Conservation (phyloP, 2,797 vertebrate species). For the Lophius americanus region DNA sequence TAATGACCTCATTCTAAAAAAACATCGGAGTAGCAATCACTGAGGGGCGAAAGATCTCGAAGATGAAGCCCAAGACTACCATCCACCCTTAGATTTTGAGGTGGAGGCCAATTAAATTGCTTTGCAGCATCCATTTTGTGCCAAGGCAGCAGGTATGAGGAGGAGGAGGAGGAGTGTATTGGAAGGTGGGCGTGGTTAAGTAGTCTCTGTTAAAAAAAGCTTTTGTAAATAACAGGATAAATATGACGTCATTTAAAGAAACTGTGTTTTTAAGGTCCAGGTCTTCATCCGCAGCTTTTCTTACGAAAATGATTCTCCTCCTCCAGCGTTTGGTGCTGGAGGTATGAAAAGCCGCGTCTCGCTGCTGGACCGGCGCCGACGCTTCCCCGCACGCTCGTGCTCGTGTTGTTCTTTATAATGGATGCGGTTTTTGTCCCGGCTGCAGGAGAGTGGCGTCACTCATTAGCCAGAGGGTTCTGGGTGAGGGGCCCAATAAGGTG, state of each 20-base stretch:
- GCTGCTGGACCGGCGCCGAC: too few species aligned
- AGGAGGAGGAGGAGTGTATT: slow-evolving; percentile 31
- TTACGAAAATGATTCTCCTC: slow-evolving; percentile 53
- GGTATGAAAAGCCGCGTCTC: too few species aligned
- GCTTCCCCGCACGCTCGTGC: slow-evolving; percentile 39
- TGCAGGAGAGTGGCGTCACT: slow-evolving; percentile 75
- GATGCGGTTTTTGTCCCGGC: slow-evolving; percentile 63
- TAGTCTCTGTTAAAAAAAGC: too few species aligned
- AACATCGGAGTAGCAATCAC: slow-evolving; percentile 27
- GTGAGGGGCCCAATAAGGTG: slow-evolving; percentile 74
- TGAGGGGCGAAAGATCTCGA: slow-evolving; percentile 35
- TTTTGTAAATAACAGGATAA: slow-evolving; percentile 17
- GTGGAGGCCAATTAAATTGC: slow-evolving; percentile 73
- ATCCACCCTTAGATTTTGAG: slow-evolving; percentile 64
- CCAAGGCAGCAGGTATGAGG: slow-evolving; percentile 69
- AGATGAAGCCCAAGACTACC: slow-evolving; percentile 23
- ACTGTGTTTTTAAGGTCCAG: slow-evolving; percentile 63
- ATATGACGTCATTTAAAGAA: slow-evolving; percentile 64
- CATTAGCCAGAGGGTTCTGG: slow-evolving; percentile 81
- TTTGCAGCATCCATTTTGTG: slow-evolving; percentile 75
- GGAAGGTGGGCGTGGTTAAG: slow-evolving; percentile 39
- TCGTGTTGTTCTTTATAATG: slow-evolving; percentile 68
- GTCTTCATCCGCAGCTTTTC: slow-evolving; percentile 70
- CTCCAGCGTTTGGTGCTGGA: slow-evolving; percentile 8
- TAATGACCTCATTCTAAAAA: slow-evolving; percentile 32